A percentile compares a stretch with the other conserved stretches of the same genome.
Evolutionary conservation across 1,140 invertebrate species (phyloP).

Genomic region (Sinonovacula constricta): DNA sequence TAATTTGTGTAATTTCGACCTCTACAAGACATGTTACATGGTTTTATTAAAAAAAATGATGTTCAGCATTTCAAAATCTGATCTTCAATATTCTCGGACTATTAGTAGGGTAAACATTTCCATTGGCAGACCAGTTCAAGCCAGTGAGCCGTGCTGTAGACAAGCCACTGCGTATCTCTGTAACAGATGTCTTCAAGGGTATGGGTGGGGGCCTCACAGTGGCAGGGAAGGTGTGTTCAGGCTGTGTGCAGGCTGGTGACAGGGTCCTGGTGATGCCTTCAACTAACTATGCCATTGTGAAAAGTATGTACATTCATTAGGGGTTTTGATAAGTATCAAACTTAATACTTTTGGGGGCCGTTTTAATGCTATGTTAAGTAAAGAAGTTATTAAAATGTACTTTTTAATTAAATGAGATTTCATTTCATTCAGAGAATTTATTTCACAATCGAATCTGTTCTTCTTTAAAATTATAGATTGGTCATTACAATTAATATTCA

Average conservation of each 20-base stretch:
- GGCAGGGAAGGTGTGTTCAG: slow-evolving; percentile 94
- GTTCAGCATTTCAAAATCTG: not conserved
- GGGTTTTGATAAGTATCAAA: not conserved
- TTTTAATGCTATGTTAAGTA: not conserved
- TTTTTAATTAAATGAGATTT: too few relatives aligned
- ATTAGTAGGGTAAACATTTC: too few relatives aligned
- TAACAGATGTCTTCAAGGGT: slow-evolving; percentile 97
- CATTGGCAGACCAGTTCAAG: slow-evolving; percentile 74
- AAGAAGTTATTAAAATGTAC: not conserved
- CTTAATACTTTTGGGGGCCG: not conserved
- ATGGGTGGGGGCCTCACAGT: slow-evolving; percentile 89
- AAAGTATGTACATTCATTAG: too few relatives aligned
- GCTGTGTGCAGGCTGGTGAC: slow-evolving; percentile 90
- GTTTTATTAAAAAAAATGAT: not conserved
- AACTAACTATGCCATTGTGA: slow-evolving; percentile 72
- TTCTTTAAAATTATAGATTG: too few relatives aligned
- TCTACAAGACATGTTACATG: not conserved
- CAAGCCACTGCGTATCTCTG: slow-evolving; percentile 91
- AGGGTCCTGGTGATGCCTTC: slow-evolving; percentile 92
- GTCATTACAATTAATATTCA: too few relatives aligned
- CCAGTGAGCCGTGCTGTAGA: slow-evolving; percentile 87
- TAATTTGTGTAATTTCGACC: too few relatives aligned
- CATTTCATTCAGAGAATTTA: too few relatives aligned
- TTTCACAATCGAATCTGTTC: too few relatives aligned
- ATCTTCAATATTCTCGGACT: not conserved